Evolutionary conservation across 2,888 invertebrate species (phyloP).

Genomic region (Agriopis aurantiaria): DNA sequence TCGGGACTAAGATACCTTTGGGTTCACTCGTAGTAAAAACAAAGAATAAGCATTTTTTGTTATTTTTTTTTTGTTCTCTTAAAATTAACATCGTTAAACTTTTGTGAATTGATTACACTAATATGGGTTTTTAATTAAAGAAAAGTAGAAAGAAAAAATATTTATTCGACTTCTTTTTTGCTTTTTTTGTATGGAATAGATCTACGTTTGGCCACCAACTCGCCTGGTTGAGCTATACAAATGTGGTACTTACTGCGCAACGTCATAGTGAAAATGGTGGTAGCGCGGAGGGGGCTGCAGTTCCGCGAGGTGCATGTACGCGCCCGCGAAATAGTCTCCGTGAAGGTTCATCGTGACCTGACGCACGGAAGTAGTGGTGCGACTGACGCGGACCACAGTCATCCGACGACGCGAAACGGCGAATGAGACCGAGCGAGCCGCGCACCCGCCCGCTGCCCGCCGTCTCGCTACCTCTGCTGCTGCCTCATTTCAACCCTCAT

Average conservation of each 20-base stretch:
- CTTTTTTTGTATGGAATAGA: too few relatives aligned
- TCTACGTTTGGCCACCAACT: too few relatives aligned
- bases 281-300: conserved; percentile 1
- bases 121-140: too few relatives aligned
- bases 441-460: background rate
- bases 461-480: background rate
- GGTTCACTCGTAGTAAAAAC: too few relatives aligned
- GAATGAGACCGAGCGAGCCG: background rate
- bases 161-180: too few relatives aligned
- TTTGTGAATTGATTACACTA: too few relatives aligned
- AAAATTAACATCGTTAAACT: too few relatives aligned
- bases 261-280: background rate
- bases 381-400: background rate
- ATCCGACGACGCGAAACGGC: background rate
- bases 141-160: too few relatives aligned
- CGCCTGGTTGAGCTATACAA: background rate
- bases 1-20: too few relatives aligned
- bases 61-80: too few relatives aligned
- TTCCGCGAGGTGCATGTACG: conserved; percentile 16
- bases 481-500: background rate
- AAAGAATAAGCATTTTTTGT: too few relatives aligned
- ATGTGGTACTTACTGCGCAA: conserved; percentile 12
- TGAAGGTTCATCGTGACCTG: conserved; percentile 4
- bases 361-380: background rate
- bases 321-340: conserved; percentile 10